Evolutionary conservation across 1,140 invertebrate genomes (phyloP), one percentile per base, ranked within the genome.

Genomic region (Drosophila obscura): DNA sequence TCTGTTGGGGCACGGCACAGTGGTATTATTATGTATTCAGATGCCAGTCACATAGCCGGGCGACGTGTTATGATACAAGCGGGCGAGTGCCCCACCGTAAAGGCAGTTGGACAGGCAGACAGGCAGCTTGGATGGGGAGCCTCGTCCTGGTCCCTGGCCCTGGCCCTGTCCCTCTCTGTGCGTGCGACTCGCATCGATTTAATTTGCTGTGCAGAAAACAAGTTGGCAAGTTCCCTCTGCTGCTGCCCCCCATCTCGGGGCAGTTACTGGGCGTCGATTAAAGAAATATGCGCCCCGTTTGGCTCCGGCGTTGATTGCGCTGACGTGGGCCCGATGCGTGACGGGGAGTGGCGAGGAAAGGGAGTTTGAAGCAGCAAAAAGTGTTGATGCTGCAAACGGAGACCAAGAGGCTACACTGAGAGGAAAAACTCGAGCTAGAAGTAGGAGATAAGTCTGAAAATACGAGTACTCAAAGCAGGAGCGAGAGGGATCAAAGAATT

Each of bases 41-140:
- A 87, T 87, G 71, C 83, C 79, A 87, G 83, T 88, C 83, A 87
- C 83, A 87, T 83, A 79, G 71, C 50, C 72, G 59, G 72, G 49
- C 67, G 76, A 87, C 83, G 83, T 87, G 83, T 88, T 87, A 89
- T 89, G 79, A 88, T 83, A 83, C 79, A 83, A 68, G 73, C 39
- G 59, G 48, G 31, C 9, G 13, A 59, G 65, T 64, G 65, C 58
- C 61, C 74, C 71, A 77, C 52, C 73, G 35, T 67, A 81, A 81
- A 74, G 74, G 62, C 82, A 71, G 68, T 74, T 59, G 66, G 62
- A 57, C 69, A 78, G 81, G 60, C 77, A 39, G n/a, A 24, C 22
- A 8, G 8, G 55, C n/a, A n/a, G n/a, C 62, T 73, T 60, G 57
- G 19, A 26, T 59, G 57, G 43, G 43, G 69, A 55, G 39, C 55